A percentile compares a stretch with the other conserved stretches of the same genome.
Conservation (phyloP, 2,113 vertebrate genomes). For the Glareola pratincola region DNA sequence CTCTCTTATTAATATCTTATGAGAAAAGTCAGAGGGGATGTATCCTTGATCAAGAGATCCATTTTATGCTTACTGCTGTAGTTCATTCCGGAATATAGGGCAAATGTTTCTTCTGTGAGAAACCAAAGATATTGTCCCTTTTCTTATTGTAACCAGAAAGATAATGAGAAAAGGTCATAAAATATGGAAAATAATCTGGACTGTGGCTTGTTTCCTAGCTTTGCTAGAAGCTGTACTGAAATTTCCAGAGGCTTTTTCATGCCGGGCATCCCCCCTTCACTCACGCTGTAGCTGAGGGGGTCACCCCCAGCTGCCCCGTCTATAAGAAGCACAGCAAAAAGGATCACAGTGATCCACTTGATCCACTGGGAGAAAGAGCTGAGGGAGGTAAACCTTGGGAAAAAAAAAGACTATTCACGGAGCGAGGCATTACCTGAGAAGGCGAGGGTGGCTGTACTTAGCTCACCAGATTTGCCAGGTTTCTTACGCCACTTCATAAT, state of each 20-base stretch:
- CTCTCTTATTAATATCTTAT: constrained; percentile 20
- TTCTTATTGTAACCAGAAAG: not conserved
- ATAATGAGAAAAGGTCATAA: not conserved
- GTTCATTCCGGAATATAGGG: not conserved
- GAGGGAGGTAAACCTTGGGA: not conserved
- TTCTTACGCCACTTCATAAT: not conserved
- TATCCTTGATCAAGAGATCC: not conserved
- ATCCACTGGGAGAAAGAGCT: not conserved
- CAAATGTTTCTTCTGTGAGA: not conserved
- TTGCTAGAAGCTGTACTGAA: not conserved
- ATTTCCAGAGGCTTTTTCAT: not conserved
- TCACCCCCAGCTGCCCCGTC: not conserved
- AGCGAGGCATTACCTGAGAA: not conserved
- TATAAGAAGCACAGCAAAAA: not conserved
- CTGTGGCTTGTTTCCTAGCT: not conserved
- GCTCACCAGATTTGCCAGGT: not conserved
- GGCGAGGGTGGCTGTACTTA: not conserved
- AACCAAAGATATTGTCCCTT: not conserved
- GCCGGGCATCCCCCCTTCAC: not conserved
- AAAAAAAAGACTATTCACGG: not conserved
- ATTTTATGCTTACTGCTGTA: not conserved
- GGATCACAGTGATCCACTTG: not conserved
- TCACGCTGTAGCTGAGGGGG: not conserved
- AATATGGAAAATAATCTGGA: not conserved
- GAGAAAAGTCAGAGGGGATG: not conserved